Evolutionary conservation across 2,888 invertebrate genomes (phyloP).

Genomic region (Pristionchus entomophagus): DNA sequence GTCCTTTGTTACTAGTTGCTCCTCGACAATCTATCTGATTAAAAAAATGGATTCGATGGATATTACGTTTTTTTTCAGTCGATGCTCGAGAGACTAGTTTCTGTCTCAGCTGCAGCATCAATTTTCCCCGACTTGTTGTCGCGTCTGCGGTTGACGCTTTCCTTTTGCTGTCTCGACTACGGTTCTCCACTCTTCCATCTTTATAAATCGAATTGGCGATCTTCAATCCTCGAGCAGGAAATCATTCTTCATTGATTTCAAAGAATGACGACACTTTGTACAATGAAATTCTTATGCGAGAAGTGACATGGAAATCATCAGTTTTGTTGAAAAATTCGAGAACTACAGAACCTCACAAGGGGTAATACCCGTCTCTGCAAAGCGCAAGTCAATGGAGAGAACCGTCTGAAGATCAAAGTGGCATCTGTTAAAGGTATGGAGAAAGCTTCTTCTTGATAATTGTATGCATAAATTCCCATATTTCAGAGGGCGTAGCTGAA

Average conservation of each 20-base stretch:
- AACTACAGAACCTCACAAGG: too few species aligned
- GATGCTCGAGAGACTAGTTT: slow-evolving; percentile 85
- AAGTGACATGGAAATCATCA: neutral
- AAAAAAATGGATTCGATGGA: too few species aligned
- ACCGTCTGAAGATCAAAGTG: slow-evolving; percentile 78
- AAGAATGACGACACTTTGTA: neutral
- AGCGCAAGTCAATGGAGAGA: slow-evolving; percentile 80
- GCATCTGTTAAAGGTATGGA: slow-evolving; percentile 61
- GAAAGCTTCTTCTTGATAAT: neutral
- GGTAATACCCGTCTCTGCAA: slow-evolving; percentile 87
- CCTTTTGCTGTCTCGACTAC: too few species aligned
- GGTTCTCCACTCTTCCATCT: too few species aligned
- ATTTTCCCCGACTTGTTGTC: slow-evolving; percentile 81
- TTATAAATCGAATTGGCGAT: slow-evolving; percentile 85
- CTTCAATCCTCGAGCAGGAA: slow-evolving; percentile 83
- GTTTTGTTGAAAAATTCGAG: slow-evolving; percentile 81
- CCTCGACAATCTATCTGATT: neutral
- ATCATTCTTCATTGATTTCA: neutral
- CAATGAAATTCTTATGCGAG: neutral
- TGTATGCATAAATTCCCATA: neutral
- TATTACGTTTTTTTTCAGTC: slow-evolving; percentile 76
- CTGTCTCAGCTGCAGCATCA: slow-evolving; percentile 83
- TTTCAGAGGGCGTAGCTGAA: neutral
- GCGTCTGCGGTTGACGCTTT: too few species aligned
- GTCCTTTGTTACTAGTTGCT: too few species aligned